Percentiles rank a stretch among this genome's conserved stretches.
These are phyloP conservation scores for Argyresthia albistria DNA, from an alignment of 2,888 invertebrate species.

Conservation along the genomic window DNA sequence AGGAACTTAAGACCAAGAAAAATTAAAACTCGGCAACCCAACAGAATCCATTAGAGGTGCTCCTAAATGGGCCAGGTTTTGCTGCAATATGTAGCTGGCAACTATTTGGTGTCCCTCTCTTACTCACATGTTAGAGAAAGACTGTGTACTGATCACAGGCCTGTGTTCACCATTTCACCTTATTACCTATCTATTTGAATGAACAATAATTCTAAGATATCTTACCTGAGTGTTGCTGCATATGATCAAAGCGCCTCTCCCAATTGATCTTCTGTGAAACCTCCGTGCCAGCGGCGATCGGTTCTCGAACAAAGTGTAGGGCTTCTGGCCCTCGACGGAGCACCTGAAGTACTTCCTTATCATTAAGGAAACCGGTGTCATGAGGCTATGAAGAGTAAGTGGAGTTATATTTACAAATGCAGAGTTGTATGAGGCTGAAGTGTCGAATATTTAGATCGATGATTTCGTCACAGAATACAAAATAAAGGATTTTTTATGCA, in stretches of 20 bases:
- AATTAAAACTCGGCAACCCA: too few species aligned
- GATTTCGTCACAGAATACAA: too few species aligned
- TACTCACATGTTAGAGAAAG: too few species aligned
- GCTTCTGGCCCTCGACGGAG: slow-evolving; percentile 79
- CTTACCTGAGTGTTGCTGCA: slow-evolving; percentile 91
- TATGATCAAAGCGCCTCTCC: slow-evolving; percentile 86
- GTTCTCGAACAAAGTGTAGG: slow-evolving; percentile 77
- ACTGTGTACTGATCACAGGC: slow-evolving; percentile 34
- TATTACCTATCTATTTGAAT: not conserved
- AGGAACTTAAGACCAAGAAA: too few species aligned
- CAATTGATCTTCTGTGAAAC: slow-evolving; percentile 81
- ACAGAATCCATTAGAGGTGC: too few species aligned
- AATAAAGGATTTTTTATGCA: too few species aligned
- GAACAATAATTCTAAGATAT: not conserved
- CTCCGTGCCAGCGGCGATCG: slow-evolving; percentile 73
- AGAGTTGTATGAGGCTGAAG: not conserved
- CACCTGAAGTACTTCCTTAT: slow-evolving; percentile 78
- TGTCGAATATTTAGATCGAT: too few species aligned
- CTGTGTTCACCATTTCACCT: too few species aligned
- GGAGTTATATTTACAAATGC: too few species aligned
- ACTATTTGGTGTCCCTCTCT: too few species aligned
- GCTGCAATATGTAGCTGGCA: too few species aligned
- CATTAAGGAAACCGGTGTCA: slow-evolving; percentile 81
- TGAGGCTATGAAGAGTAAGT: slow-evolving; percentile 73
- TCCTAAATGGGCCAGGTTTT: too few species aligned